Conservation (phyloP, 2,113 vertebrate species). For the Ptyas mucosa region DNA sequence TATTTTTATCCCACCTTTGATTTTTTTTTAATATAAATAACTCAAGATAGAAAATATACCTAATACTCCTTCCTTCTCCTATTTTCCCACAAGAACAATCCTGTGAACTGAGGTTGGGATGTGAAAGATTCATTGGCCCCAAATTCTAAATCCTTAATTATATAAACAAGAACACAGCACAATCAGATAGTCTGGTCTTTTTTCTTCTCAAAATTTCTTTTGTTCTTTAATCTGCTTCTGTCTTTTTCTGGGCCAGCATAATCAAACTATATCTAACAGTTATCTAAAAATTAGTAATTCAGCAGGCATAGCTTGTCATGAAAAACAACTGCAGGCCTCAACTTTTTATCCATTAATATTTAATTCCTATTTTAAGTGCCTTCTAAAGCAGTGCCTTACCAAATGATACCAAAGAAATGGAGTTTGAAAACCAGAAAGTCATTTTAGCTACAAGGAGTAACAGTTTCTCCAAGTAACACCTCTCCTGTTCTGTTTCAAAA, state of each 20-base stretch:
- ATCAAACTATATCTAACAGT: not conserved
- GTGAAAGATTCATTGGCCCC: not conserved
- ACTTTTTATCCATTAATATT: not conserved
- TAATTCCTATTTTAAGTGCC: not conserved
- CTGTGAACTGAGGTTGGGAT: not conserved
- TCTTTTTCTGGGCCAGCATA: not conserved
- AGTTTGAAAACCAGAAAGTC: not conserved
- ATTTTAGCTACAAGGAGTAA: not conserved
- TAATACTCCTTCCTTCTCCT: not conserved
- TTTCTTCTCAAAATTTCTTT: not conserved
- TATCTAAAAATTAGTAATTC: not conserved
- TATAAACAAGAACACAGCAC: not conserved
- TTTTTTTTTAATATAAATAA: not conserved
- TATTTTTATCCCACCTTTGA: not conserved
- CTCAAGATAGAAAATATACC: not conserved
- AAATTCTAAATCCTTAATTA: not conserved
- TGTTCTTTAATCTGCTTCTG: not conserved
- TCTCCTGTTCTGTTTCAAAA: not conserved
- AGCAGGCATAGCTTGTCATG: not conserved
- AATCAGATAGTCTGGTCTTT: not conserved
- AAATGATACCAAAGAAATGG: not conserved
- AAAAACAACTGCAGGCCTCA: not conserved
- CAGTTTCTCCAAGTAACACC: not conserved
- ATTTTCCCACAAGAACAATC: not conserved
- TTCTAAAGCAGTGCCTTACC: not conserved